Percentiles rank a stretch among this genome's conserved stretches.
Evolutionary conservation across 23 tunicate species (phyloP).

Genomic region (Botrylloides violaceus): DNA sequence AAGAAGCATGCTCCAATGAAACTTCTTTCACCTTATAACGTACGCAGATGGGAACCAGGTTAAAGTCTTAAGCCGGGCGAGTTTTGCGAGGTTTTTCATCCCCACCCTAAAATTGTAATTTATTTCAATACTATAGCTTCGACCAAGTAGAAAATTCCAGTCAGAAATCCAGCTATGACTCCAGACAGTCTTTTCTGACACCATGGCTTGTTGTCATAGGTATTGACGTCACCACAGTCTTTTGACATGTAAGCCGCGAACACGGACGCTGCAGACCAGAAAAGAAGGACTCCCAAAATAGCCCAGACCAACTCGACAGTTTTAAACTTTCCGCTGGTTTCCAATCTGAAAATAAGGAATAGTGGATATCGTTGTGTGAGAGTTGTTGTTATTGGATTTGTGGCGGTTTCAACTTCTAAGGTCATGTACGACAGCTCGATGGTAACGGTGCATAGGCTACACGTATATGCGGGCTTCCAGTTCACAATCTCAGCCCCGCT

Average conservation of each 20-base stretch:
- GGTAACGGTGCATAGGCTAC: too few relatives aligned
- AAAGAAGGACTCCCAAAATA: constrained; percentile 29
- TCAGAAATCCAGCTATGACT: constrained; percentile 51
- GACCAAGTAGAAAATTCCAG: constrained; percentile 43
- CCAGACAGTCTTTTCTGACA: constrained; percentile 48
- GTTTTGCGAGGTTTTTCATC: too few relatives aligned
- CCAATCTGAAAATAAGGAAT: constrained; percentile 3
- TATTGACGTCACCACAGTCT: constrained; percentile 12
- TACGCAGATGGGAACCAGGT: too few relatives aligned
- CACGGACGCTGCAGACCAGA: constrained; percentile 46
- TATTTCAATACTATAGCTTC: constrained; percentile 31
- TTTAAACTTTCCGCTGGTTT: neutral
- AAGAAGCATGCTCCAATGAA: too few relatives aligned
- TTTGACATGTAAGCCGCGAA: constrained; percentile 64
- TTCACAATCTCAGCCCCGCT: too few relatives aligned
- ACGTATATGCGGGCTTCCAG: too few relatives aligned
- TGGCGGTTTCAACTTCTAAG: neutral
- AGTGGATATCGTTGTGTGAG: neutral
- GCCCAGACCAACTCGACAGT: constrained; percentile 56
- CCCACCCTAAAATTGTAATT: too few relatives aligned
- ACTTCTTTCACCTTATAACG: too few relatives aligned
- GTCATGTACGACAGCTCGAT: neutral
- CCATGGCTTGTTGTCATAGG: constrained; percentile 10
- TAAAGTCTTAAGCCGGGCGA: too few relatives aligned
- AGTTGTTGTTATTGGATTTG: neutral